phyloP scores from a whole-genome alignment of 2,888 invertebrate genomes.

The Latrodectus hesperus region DNA sequence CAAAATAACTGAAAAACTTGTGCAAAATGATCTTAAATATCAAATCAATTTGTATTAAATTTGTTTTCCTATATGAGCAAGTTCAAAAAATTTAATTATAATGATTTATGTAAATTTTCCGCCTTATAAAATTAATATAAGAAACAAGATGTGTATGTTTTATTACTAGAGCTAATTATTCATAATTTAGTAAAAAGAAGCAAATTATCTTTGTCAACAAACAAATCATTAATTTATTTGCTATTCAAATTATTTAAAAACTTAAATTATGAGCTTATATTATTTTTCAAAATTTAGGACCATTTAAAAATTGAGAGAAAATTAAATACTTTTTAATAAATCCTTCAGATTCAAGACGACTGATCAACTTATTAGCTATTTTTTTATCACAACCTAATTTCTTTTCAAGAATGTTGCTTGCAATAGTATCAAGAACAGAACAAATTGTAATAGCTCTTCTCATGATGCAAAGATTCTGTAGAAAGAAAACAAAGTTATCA shows the following conservation, averaged over 20 bases:
- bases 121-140: too few species aligned
- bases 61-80: too few species aligned
- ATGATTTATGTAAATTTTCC: too few species aligned
- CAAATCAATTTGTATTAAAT: too few species aligned
- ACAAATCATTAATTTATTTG: too few species aligned
- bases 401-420: conserved; percentile 4
- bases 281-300: background rate
- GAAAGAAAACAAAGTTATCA: background rate
- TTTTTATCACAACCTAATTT: conserved; percentile 9
- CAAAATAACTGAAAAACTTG: too few species aligned
- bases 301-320: background rate
- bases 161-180: too few species aligned
- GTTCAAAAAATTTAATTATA: too few species aligned
- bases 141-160: too few species aligned
- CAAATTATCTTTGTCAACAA: too few species aligned
- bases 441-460: conserved; percentile 34
- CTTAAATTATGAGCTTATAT: background rate
- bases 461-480: conserved; percentile 32
- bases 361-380: conserved; percentile 7
- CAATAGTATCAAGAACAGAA: background rate
- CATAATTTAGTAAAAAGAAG: too few species aligned
- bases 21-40: too few species aligned
- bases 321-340: conserved; percentile 17
- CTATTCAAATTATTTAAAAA: background rate
- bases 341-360: conserved; percentile 24